A percentile compares a stretch with the other conserved stretches of the same genome.
These are phyloP conservation scores for Tenthredo scrophulariae DNA, from an alignment of 2,888 invertebrate genomes.

Conservation along the genomic window DNA sequence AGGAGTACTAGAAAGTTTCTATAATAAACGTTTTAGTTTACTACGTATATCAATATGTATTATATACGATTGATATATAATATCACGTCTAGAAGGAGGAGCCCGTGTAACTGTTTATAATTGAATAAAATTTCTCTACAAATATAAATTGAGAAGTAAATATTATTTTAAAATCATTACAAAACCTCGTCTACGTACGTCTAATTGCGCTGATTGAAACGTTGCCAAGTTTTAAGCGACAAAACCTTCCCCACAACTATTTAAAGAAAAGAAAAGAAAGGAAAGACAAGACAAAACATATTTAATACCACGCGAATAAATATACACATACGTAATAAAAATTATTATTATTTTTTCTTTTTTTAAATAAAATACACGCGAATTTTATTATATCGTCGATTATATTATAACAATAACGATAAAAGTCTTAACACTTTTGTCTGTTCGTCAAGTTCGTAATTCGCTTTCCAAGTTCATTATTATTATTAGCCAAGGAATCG, in stretches of 20 bases:
- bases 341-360: not conserved
- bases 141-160: not conserved
- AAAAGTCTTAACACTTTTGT: not conserved
- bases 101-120: not conserved
- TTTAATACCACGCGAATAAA: not conserved
- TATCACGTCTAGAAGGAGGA: no score
- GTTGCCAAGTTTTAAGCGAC: not conserved
- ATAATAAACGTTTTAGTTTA: not conserved
- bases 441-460: not conserved
- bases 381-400: not conserved
- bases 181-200: constrained; percentile 17
- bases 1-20: not conserved
- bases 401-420: not conserved
- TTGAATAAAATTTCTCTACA: not conserved
- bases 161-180: not conserved
- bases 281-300: not conserved
- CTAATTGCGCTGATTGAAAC: constrained; percentile 17
- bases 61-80: not conserved
- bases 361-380: not conserved
- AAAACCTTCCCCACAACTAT: not conserved
- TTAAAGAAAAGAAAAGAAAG: not conserved
- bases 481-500: constrained; percentile 29
- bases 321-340: no score
- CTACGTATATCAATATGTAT: not conserved
- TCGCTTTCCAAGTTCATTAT: constrained; percentile 37